Base-by-base conservation (phyloP, 2,888 invertebrate species). In the Diadegma fenestrale region DNA sequence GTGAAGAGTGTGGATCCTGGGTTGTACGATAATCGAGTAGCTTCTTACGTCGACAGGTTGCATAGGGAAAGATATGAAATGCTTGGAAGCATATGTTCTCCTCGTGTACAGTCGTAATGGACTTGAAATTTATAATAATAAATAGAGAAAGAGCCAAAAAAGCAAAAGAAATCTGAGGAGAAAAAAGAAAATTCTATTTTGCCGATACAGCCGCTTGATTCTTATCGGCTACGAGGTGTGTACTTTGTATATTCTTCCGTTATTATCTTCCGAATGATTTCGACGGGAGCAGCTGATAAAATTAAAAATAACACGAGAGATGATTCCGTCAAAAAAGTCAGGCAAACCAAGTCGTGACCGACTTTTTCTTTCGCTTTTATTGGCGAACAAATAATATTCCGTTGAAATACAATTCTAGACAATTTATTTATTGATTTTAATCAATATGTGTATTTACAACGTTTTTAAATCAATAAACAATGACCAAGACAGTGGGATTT, bases 31-130 rank as follows among this genome's bases (percentile, higher is more conserved):
- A 86, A 79, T 82, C 91, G 91, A 80, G 88, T 89, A 80, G 86
- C 84, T 54, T 84, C 85, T 72, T 93, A 91, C 79, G 78, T 91
- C 30, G 82, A 90, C 14, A 91, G 90, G 77, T 86, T 93, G 80
- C 86, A 91, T 41, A 79, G 86, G 19, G 85, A 91, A 78, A 90
- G 90, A 58, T 80, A 90, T 75, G 68, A 66, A 41, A 72, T 83
- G 76, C 83, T 91, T 37, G 86, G 90, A 82, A 85, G 87, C 86
- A 66, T 86, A 51, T 84, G 73, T 75, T 54, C 66, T 37, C 45
- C 75, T 1, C 71, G 45, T 3, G 48, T 71, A 33, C 71, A 66
- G 26, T 80, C 45, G 19, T 80, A 80, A 64, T 61, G 58, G 22
- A 48, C 12, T 72, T 37, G 68, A 26, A 5, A 17, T 43, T 26